Evolutionary conservation across 2,113 vertebrate genomes (phyloP).

Genomic region (Geococcyx californianus): DNA sequence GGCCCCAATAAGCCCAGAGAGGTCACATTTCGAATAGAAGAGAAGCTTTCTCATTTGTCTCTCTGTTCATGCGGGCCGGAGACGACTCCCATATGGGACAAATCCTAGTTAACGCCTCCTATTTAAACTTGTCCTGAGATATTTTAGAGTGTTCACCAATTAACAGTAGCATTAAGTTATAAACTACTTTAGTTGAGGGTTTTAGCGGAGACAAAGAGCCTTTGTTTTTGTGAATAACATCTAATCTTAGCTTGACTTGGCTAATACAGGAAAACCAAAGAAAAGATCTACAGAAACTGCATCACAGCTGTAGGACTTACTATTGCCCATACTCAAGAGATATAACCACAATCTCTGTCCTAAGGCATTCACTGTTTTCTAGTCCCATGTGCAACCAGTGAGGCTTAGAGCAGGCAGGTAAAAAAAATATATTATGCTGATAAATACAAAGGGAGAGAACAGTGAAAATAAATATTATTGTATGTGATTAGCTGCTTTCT

Average conservation of each 20-base stretch:
- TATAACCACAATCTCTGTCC: not conserved
- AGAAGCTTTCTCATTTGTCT: constrained; percentile 29
- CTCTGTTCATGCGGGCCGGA: not conserved
- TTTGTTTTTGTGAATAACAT: not conserved
- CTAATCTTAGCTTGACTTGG: not conserved
- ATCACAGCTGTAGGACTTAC: not conserved
- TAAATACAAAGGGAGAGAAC: not conserved
- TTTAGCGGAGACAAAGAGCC: not conserved
- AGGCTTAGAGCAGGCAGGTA: not conserved
- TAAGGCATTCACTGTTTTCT: not conserved
- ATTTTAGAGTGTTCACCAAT: constrained; percentile 27
- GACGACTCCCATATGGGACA: constrained; percentile 8
- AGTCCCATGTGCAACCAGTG: not conserved
- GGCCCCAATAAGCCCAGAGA: constrained; percentile 62
- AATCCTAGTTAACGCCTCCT: constrained; percentile 22
- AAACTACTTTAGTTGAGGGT: not conserved
- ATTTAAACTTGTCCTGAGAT: constrained; percentile 25
- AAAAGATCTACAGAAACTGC: not conserved
- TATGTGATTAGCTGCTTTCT: constrained; percentile 8
- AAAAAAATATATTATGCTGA: constrained; percentile 3
- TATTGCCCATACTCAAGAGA: not conserved
- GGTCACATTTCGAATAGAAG: constrained; percentile 2
- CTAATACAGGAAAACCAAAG: not conserved
- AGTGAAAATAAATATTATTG: constrained; percentile 3
- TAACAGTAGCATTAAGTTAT: constrained; percentile 38